Percentiles rank a stretch among this genome's conserved stretches.
Conservation (phyloP, 2,113 vertebrate species). For the Onychostoma macrolepis region DNA sequence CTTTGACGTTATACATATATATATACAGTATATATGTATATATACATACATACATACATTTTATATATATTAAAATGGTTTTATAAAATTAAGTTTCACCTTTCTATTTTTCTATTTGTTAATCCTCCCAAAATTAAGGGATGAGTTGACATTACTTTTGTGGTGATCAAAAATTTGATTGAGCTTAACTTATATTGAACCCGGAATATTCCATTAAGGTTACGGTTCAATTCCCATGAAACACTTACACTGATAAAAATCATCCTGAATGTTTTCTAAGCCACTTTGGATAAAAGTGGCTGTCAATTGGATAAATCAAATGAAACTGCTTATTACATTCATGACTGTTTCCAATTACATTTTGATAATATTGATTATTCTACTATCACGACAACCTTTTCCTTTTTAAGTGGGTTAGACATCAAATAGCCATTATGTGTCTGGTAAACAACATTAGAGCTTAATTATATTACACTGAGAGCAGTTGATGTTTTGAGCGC, state of each 20-base stretch:
- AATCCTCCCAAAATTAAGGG: too few relatives aligned
- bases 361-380: constrained; percentile 18
- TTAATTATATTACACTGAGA: constrained; percentile 13
- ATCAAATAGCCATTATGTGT: constrained; percentile 26
- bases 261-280: neutral
- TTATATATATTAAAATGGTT: too few relatives aligned
- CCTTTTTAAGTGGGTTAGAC: constrained; percentile 11
- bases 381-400: neutral
- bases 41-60: too few relatives aligned
- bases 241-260: neutral
- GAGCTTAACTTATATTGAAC: neutral
- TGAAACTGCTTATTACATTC: constrained; percentile 1
- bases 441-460: constrained; percentile 38
- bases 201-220: neutral
- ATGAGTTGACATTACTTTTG: too few relatives aligned
- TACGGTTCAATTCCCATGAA: neutral
- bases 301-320: neutral
- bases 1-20: too few relatives aligned
- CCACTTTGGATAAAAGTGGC: neutral
- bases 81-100: too few relatives aligned
- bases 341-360: constrained; percentile 11
- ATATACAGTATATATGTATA: too few relatives aligned
- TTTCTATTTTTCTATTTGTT: too few relatives aligned
- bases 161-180: neutral
- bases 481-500: neutral